Percentiles rank a stretch among this genome's conserved stretches.
phyloP scores from a whole-genome alignment of 2,888 invertebrate species.

The Fragum fragum region DNA sequence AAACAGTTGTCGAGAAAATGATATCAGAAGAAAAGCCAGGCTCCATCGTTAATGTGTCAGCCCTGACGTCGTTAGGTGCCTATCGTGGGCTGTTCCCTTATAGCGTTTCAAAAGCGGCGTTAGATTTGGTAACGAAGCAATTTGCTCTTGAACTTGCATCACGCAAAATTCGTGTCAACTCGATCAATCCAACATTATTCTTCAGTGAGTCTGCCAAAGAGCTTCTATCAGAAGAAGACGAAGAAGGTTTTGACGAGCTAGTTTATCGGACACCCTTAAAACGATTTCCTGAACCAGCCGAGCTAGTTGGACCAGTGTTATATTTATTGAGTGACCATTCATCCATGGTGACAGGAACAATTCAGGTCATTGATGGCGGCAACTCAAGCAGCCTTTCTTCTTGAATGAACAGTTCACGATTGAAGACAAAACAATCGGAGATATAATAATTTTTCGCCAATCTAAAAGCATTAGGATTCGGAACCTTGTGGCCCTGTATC shows the following conservation, averaged over 20 bases:
- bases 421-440: too few relatives aligned
- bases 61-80: not conserved
- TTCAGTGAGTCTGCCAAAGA: conserved; percentile 94
- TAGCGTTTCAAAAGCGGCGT: conserved; percentile 22
- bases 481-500: too few relatives aligned
- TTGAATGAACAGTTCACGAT: not conserved
- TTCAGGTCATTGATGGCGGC: conserved; percentile 24
- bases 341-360: conserved; percentile 26
- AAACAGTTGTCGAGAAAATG: conserved; percentile 32
- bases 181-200: conserved; percentile 96
- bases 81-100: conserved; percentile 2
- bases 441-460: too few relatives aligned
- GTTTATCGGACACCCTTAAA: conserved; percentile 93
- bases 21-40: not conserved
- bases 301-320: conserved; percentile 24
- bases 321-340: conserved; percentile 30
- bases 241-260: conserved; percentile 91
- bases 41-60: conserved; percentile 36
- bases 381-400: not conserved
- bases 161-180: conserved; percentile 93
- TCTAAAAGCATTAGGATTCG: too few relatives aligned
- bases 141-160: conserved; percentile 89
- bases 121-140: conserved; percentile 36
- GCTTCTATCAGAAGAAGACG: conserved; percentile 90
- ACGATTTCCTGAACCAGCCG: conserved; percentile 89